Evolutionary conservation across 2,797 vertebrate genomes (phyloP).

Genomic region (Delichon dasypus): DNA sequence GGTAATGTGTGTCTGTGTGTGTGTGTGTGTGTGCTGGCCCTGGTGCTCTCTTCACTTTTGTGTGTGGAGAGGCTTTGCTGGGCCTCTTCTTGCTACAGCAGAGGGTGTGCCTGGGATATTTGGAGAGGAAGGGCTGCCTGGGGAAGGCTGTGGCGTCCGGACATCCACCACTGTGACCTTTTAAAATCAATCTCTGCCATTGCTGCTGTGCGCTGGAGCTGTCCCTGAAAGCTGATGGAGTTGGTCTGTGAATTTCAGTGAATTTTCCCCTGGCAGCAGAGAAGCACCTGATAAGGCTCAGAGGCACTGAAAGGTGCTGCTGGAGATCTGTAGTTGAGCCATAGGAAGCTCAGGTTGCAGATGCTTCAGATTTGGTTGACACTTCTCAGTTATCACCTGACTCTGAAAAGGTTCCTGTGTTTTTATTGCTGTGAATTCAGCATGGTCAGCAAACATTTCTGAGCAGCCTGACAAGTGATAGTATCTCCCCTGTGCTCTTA

Average conservation of each 20-base stretch:
- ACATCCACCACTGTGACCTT: not conserved
- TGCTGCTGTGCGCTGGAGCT: not conserved
- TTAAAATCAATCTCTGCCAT: not conserved
- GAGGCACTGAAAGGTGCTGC: not conserved
- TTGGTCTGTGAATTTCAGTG: not conserved
- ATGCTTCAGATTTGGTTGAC: not conserved
- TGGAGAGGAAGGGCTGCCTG: not conserved
- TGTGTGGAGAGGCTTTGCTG: conserved; percentile 29
- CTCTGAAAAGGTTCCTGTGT: not conserved
- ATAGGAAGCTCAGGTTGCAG: not conserved
- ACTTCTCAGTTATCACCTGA: not conserved
- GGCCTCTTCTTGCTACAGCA: conserved; percentile 39
- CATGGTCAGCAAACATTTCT: not conserved
- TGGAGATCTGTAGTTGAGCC: not conserved
- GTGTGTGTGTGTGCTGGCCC: conserved; percentile 32
- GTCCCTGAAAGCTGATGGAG: not conserved
- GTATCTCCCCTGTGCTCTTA: not conserved
- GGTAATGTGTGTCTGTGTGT: conserved; percentile 72
- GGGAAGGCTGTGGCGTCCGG: not conserved
- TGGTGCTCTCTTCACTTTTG: conserved; percentile 18
- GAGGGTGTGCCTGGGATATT: conserved; percentile 42
- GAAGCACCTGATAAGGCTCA: not conserved
- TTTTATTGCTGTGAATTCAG: not conserved
- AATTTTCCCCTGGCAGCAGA: not conserved
- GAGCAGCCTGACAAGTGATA: not conserved